Evolutionary conservation across 2,797 vertebrate species (phyloP), one percentile per base, ranked within the genome.

Genomic region (Premnoplex brunnescens): DNA sequence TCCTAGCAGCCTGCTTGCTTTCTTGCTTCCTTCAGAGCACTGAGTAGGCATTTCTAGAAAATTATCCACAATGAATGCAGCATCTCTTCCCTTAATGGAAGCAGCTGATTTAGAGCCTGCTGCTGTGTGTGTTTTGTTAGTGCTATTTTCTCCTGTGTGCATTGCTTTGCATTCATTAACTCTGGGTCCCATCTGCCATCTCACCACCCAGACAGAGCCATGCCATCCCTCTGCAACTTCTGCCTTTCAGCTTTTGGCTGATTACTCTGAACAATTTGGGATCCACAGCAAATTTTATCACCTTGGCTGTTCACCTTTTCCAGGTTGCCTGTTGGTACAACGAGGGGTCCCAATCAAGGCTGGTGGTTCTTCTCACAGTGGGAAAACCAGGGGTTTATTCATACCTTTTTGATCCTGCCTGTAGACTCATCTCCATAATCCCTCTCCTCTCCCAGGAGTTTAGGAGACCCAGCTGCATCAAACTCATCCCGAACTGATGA

Each of bases 141-240:
- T 68, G 87, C 81, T 96, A 72, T 95, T 96, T 96, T 95, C 93
- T 93, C 85, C 77, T 51, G 79, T 4, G 55, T 89, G 91, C 89
- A 93, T 66, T 85, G 91, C 91, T 94, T 95, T 93, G 94, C 95
- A 96, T 96, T 95, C 92, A 94, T 95, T 96, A 94, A 74, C 91
- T 54, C 49, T 23, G 89, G 78, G 55, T 83, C 68, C 95, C 93
- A 91, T 95, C 95, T 95, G 94, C 86, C 88, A 91, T 75, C 85
- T 90, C 91, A 73, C 77, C 89, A 77, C 44, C 72, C 92, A 95
- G 86, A 74, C 92, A 93, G 59, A 21, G 3, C 49, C 79, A 48
- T 1, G 1, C 78, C 89, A 89, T 48, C 92, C 75, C 93, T 71
- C 87, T 74, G 85, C 36, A 91, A 91, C 82, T 56, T 74, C 17